A percentile compares a stretch with the other conserved stretches of the same genome.
Conservation (phyloP, 2,797 vertebrate genomes). For the Gymnodraco acuticeps region DNA sequence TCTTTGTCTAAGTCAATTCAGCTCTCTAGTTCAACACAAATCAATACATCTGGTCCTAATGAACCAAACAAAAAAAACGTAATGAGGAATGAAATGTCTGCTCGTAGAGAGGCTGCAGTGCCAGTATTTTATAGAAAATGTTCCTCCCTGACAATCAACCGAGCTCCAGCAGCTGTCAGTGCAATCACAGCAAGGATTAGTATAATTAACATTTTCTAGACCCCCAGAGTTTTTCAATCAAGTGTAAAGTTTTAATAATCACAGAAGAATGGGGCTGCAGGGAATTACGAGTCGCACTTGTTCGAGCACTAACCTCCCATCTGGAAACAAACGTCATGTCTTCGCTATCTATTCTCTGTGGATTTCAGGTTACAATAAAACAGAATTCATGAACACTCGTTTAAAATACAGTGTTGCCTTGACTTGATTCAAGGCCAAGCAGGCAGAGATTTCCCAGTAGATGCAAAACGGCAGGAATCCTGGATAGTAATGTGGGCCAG, state of each 20-base stretch:
- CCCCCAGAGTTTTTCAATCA: constrained; percentile 68
- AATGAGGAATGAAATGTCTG: constrained; percentile 36
- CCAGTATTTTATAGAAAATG: constrained; percentile 35
- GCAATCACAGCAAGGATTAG: constrained; percentile 72
- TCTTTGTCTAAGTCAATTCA: constrained; percentile 20
- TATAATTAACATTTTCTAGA: constrained; percentile 73
- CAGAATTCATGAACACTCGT: background rate
- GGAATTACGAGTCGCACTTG: constrained; percentile 35
- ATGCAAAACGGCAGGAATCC: constrained; percentile 26
- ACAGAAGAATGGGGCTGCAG: constrained; percentile 50
- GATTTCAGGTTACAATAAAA: constrained; percentile 16
- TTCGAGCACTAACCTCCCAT: constrained; percentile 44
- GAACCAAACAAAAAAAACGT: constrained; percentile 14
- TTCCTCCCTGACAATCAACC: constrained; percentile 62
- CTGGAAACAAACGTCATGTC: constrained; percentile 14
- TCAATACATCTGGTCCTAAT: constrained; percentile 42
- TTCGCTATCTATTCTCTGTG: constrained; percentile 5
- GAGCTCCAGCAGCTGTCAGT: constrained; percentile 62
- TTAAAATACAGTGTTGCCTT: background rate
- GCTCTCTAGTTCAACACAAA: constrained; percentile 32
- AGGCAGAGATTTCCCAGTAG: constrained; percentile 38
- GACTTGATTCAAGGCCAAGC: background rate
- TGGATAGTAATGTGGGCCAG: constrained; percentile 29
- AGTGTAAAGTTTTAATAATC: constrained; percentile 69
- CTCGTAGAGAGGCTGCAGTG: constrained; percentile 30